Evolutionary conservation across 2,797 vertebrate genomes (phyloP).

Genomic region (Varecia variegata): DNA sequence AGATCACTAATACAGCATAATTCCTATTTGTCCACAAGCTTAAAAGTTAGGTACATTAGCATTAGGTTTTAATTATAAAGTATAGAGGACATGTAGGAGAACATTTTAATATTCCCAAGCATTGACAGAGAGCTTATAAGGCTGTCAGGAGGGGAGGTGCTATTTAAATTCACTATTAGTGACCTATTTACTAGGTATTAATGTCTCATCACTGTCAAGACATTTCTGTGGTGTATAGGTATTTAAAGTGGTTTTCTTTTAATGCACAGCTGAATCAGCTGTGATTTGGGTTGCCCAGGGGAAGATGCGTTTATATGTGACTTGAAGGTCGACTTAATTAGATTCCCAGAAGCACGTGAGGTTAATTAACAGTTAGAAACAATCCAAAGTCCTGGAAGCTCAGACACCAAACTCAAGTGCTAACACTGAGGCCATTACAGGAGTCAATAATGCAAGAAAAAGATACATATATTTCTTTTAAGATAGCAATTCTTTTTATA

Average conservation of each 20-base stretch:
- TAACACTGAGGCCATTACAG: neutral
- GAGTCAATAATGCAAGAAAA: neutral
- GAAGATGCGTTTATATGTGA: slow-evolving; percentile 10
- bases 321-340: neutral
- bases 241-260: neutral
- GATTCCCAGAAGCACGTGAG: slow-evolving; percentile 25
- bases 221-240: neutral
- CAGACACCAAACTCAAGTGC: neutral
- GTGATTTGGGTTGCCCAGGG: neutral
- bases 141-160: neutral
- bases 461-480: neutral
- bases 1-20: neutral
- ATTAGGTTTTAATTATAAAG: slow-evolving; percentile 28
- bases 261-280: slow-evolving; percentile 1
- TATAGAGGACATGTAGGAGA: neutral
- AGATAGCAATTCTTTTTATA: neutral
- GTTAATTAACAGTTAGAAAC: slow-evolving; percentile 48
- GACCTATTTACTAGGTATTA: slow-evolving; percentile 43
- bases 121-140: neutral
- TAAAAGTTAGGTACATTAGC: neutral
- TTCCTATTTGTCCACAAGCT: neutral
- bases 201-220: neutral
- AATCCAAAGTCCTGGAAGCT: neutral
- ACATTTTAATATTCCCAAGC: neutral
- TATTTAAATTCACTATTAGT: slow-evolving; percentile 28